Conservation (phyloP, 2,113 vertebrate genomes). For the Machaerirhynchus nigripectus region DNA sequence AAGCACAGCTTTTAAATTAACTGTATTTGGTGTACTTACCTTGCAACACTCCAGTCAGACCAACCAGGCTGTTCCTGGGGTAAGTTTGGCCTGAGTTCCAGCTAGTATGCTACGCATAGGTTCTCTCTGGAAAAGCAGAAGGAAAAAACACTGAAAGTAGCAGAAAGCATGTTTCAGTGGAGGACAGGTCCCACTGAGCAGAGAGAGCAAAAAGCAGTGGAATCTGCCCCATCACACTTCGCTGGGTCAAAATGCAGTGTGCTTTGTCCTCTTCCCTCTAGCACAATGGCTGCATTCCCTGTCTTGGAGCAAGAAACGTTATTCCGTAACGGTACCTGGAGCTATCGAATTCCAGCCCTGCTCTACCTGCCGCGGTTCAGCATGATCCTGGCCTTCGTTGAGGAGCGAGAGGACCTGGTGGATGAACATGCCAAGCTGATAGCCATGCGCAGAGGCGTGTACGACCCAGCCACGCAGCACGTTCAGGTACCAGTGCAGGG, state of each 20-base stretch:
- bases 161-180: not conserved
- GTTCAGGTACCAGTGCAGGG: constrained; percentile 44
- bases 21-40: not conserved
- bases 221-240: not conserved
- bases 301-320: constrained; percentile 29
- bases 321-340: not conserved
- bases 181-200: not conserved
- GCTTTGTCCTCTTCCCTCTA: not conserved
- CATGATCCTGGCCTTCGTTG: constrained; percentile 68
- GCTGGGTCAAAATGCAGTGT: not conserved
- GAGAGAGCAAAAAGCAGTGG: not conserved
- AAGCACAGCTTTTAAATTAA: not conserved
- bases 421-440: constrained; percentile 65
- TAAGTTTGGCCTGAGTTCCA: not conserved
- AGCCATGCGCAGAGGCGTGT: constrained; percentile 46
- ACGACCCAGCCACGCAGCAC: fast-evolving
- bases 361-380: constrained; percentile 56
- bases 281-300: constrained; percentile 6
- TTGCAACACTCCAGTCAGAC: not conserved
- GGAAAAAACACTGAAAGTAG: not conserved
- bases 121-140: not conserved
- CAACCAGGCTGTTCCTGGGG: not conserved
- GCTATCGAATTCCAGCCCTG: constrained; percentile 72
- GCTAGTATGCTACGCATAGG: not conserved
- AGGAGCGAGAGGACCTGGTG: constrained; percentile 22